Evolutionary conservation across 2,797 vertebrate species (phyloP).

Genomic region (Limosa lapponica): DNA sequence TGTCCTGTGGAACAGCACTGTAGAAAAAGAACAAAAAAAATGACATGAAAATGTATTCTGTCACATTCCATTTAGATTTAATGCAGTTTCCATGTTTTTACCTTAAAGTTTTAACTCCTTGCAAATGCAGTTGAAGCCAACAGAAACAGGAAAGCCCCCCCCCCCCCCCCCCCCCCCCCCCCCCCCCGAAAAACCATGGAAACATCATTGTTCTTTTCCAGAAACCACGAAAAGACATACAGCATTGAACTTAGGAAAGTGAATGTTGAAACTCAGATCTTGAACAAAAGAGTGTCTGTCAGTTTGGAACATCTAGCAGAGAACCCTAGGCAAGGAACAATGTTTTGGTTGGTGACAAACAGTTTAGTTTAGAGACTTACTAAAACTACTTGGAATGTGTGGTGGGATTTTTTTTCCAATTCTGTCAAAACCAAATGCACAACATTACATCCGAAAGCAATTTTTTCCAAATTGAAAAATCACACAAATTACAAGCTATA

Average conservation of each 20-base stretch:
- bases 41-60: neutral
- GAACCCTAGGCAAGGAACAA: neutral
- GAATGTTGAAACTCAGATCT: neutral
- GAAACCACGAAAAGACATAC: neutral
- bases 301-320: neutral
- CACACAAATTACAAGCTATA: neutral
- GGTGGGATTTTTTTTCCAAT: neutral
- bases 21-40: neutral
- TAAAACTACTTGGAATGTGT: neutral
- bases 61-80: neutral
- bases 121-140: neutral
- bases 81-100: neutral
- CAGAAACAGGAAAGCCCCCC: neutral
- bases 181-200: neutral
- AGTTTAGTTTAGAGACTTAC: neutral
- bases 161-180: accelerated
- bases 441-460: neutral
- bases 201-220: neutral
- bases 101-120: neutral
- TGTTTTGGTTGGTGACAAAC: neutral
- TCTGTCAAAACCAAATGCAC: neutral
- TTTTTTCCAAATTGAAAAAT: neutral
- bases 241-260: neutral
- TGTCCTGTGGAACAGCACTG: neutral
- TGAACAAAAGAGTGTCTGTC: neutral